Evolutionary conservation across 2,888 invertebrate genomes (phyloP).

Genomic region (Temnothorax unifasciatus): DNA sequence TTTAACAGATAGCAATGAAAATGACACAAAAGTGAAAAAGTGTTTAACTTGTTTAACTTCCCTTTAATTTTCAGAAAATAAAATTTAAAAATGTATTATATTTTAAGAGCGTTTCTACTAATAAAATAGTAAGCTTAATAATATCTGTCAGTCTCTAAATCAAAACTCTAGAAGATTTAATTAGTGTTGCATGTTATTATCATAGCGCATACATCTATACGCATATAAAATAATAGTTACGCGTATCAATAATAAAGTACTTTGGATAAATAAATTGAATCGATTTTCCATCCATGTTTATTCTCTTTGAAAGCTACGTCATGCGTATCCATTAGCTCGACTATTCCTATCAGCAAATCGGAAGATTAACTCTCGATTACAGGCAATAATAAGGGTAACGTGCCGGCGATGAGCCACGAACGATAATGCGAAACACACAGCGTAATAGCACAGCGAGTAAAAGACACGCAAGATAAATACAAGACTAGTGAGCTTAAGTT

Average conservation of each 20-base stretch:
- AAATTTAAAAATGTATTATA: background rate
- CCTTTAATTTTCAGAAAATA: background rate
- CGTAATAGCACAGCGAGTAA: conserved; percentile 9
- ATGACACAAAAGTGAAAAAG: background rate
- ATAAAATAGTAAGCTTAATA: background rate
- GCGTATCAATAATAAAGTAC: background rate
- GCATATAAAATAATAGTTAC: background rate
- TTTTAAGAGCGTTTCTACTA: background rate
- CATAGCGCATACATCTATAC: background rate
- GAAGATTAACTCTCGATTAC: conserved; percentile 21
- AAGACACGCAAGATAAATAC: conserved; percentile 28
- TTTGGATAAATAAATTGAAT: background rate
- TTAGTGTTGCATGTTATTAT: background rate
- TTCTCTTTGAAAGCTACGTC: background rate
- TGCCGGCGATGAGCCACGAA: conserved; percentile 13
- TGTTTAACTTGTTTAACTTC: background rate
- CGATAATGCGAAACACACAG: conserved; percentile 14
- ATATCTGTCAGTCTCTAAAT: background rate
- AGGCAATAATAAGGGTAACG: conserved; percentile 3
- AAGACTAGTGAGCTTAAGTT: conserved; percentile 55
- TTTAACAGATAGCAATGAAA: conserved; percentile 15
- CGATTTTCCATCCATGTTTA: background rate
- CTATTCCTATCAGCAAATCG: background rate
- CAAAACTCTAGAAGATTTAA: background rate
- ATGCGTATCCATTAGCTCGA: conserved; percentile 15